These are phyloP conservation scores for Cotesia congregata DNA, from an alignment of 2,888 invertebrate genomes.

Conservation along the genomic window DNA sequence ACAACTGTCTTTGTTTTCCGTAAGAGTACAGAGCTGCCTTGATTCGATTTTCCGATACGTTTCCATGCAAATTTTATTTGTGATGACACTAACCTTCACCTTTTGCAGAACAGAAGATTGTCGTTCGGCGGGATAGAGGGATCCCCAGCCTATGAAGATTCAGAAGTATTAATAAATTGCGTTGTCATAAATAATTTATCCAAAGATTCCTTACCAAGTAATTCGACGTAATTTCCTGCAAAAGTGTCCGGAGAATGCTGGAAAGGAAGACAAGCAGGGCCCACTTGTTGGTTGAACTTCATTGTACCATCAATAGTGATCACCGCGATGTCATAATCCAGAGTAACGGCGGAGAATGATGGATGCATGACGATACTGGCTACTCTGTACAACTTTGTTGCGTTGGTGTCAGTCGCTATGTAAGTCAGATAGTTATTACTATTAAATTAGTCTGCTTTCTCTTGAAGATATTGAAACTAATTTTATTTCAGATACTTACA, in stretches of 20 bases:
- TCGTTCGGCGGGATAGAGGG: slow-evolving; percentile 71
- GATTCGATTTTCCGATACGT: slow-evolving; percentile 47
- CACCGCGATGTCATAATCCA: slow-evolving; percentile 74
- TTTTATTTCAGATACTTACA: slow-evolving; percentile 40
- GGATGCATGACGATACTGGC: slow-evolving; percentile 70
- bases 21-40: slow-evolving; percentile 72
- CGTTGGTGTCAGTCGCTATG: slow-evolving; percentile 71
- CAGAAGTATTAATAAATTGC: background rate
- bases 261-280: slow-evolving; percentile 79
- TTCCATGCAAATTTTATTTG: slow-evolving; percentile 68
- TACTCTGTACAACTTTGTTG: slow-evolving; percentile 68
- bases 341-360: slow-evolving; percentile 51
- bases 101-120: slow-evolving; percentile 72
- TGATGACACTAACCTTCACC: slow-evolving; percentile 72
- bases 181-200: background rate
- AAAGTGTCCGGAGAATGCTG: slow-evolving; percentile 57
- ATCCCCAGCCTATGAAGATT: slow-evolving; percentile 76
- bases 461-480: background rate
- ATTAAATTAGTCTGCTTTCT: background rate
- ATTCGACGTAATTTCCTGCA: slow-evolving; percentile 55
- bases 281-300: slow-evolving; percentile 72
- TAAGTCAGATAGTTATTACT: background rate
- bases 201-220: slow-evolving; percentile 55
- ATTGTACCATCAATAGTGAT: slow-evolving; percentile 68
- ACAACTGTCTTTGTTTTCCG: slow-evolving; percentile 74